Conservation (phyloP, 53 echinoderm and acorn worm genomes). For the Echinarachnius parma region DNA sequence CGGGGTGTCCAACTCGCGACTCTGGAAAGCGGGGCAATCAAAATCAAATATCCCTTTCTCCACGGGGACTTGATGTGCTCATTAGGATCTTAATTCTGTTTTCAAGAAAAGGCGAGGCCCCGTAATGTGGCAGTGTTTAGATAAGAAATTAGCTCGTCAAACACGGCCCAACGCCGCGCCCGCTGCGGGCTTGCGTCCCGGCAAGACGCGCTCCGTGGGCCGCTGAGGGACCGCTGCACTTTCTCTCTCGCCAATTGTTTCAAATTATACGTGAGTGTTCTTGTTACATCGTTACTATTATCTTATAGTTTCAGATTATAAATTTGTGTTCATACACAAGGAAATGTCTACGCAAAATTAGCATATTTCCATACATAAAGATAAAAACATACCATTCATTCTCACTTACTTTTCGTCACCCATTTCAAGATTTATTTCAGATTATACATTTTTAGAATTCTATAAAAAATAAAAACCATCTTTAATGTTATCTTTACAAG, state of each 20-base stretch:
- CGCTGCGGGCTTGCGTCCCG: not conserved
- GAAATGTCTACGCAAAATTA: too few species aligned
- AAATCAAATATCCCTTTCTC: conserved; percentile 41
- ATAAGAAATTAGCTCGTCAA: conserved; percentile 43
- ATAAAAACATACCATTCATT: too few species aligned
- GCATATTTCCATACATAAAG: too few species aligned
- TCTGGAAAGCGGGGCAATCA: conserved; percentile 28
- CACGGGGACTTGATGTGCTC: conserved; percentile 34
- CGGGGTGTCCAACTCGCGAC: too few species aligned
- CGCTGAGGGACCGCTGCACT: not conserved
- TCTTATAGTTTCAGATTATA: too few species aligned
- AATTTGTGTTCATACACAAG: too few species aligned
- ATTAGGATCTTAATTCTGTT: conserved; percentile 36
- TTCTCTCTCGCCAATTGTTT: not conserved
- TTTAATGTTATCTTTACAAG: too few species aligned
- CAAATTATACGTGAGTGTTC: not conserved
- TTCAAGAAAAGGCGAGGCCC: conserved; percentile 21
- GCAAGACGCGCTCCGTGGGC: not conserved
- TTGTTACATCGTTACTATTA: not conserved
- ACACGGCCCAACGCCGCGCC: conserved; percentile 31
- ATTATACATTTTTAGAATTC: too few species aligned
- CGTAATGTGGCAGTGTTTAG: conserved; percentile 10
- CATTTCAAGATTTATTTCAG: too few species aligned
- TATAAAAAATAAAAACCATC: too few species aligned
- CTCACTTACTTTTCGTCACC: too few species aligned